Base-by-base conservation (phyloP, 2,888 invertebrate species). In the Orthosia gracilis region DNA sequence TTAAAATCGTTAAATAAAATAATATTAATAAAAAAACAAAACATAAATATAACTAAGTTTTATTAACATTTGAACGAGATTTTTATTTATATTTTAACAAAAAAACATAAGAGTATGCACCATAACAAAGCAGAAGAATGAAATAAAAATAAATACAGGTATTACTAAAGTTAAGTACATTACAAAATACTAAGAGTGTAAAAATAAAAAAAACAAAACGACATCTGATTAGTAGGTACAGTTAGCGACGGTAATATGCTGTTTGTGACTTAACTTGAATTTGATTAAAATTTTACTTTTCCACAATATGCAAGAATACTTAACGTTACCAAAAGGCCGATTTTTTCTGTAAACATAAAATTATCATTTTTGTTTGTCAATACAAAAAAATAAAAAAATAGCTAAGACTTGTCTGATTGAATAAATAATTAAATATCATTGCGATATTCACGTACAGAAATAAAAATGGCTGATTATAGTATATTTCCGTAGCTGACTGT, bases 51-150 rank as follows among this genome's bases (percentile, higher is more conserved):
- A 75, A 78, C 72, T 73, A 70, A 61, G n/a, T 80, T 80, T 82
- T 85, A 85, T 82, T 82, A 85, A 80, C 80, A 76, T 72, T 78
- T 86, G 72, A 80, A 86, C 79, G 81, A 86, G 85, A 84, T 82
- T 58, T 69, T 75, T 45, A 62, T 69, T 71, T 59, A 52, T 74
- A 78, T 70, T 73, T 66, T 79, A 81, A 80, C 73, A 74, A 63
- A 78, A 79, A 77, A 69, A 54, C 45, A 55, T 47, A 77, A 68
- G 58, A 63, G 18, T 67, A 74, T 31, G 73, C 76, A 83, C 80
- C 75, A 76, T 82, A 85, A 83, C 74, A 83, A 79, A 78, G 73
- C 55, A 74, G 78, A 80, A 69, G 9, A 67, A 59, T 58, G 3
- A 17, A 78, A 78, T 78, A 74, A 65, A 76, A 78, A 78, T 78